Evolutionary conservation across 2,888 invertebrate genomes (phyloP), one percentile per base, ranked within the genome.

Genomic region (Orthosia cruda): DNA sequence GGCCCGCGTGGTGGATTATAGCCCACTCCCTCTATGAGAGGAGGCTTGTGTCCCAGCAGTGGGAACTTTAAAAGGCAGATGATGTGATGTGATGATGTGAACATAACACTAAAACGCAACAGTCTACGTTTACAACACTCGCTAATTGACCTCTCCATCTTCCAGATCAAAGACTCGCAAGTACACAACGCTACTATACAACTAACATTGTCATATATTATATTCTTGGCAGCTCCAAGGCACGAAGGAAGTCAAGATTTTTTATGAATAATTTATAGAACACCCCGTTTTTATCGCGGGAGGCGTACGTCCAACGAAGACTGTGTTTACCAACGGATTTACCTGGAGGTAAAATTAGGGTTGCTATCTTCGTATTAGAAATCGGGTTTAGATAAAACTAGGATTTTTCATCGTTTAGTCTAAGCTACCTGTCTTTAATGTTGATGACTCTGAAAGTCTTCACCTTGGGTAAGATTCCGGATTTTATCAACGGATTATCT

Each of bases 221-320:
- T 69, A 70, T 49, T 79, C 72, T 80, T 69, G 62, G 71, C 63
- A 79, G 61, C 80, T 52, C 75, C 74, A 65, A 67, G 74, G 59
- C 80, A 79, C 70, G 76, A 71, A 74, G 77, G 2, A 90, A 92
- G 92, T 92, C 92, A 93, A 94, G 94, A 94, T 94, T 95, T 94
- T 95, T 94, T 95, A 95, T 95, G 95, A 96, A 95, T 95, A 94
- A 95, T 95, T 95, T 94, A 96, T 95, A 87, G 89, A 85, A 90
- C 91, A 90, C 90, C 90, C 84, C 91, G 90, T 93, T 94, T 94
- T 95, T 94, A 93, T 94, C 93, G 91, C 85, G 86, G 69, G 66
- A 81, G 85, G 81, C 86, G 84, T 87, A 84, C 84, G 84, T 78
- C 87, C 83, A 81, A 81, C 83, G 81, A 65, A 81, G 86, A 81